Percentiles rank a stretch among this genome's conserved stretches.
phyloP scores from a whole-genome alignment of 2,113 vertebrate genomes.

The Pycnonotus jocosus region DNA sequence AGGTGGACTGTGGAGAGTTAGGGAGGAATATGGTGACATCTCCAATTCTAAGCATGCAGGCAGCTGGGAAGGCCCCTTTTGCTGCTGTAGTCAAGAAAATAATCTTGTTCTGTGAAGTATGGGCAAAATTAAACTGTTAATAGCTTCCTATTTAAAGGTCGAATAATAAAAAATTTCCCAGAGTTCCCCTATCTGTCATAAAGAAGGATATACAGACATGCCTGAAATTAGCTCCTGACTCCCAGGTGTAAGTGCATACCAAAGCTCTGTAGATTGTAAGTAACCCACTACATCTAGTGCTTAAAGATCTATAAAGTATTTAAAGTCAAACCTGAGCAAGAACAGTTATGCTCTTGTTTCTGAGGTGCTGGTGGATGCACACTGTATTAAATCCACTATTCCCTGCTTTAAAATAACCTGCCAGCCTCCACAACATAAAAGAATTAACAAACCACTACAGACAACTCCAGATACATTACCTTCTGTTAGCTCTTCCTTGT shows the following conservation, averaged over 20 bases:
- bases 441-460: background rate
- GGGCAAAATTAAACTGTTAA: background rate
- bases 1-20: background rate
- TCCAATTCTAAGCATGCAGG: background rate
- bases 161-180: background rate
- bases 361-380: background rate
- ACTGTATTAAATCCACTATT: background rate
- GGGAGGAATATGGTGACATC: background rate
- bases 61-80: background rate
- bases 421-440: background rate
- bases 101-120: background rate
- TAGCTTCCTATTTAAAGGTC: background rate
- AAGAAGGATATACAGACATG: background rate
- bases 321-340: background rate
- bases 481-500: background rate
- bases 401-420: background rate
- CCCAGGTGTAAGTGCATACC: background rate
- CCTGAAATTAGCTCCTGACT: background rate
- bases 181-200: background rate
- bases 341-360: background rate
- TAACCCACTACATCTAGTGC: background rate
- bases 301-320: background rate
- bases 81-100: background rate
- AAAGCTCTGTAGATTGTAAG: background rate
- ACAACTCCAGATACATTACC: background rate